phyloP scores from a whole-genome alignment of 2,888 invertebrate genomes.

The Cephus pulcher region DNA sequence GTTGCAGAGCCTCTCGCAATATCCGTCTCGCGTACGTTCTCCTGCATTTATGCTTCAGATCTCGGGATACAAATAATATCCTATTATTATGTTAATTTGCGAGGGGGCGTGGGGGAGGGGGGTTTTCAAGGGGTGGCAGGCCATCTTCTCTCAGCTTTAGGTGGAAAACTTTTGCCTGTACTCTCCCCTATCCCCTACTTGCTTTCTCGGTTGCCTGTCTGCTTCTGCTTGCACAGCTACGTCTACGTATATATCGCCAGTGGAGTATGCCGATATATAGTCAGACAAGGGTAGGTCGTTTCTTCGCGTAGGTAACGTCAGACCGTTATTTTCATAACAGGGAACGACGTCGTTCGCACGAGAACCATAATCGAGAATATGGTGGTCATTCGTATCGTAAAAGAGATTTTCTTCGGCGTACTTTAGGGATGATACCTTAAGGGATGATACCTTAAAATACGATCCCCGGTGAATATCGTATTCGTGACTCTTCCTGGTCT shows the following conservation, averaged over 20 bases:
- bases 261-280: background rate
- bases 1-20: conserved; percentile 26
- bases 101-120: background rate
- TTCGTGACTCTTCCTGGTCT: background rate
- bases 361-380: conserved; percentile 35
- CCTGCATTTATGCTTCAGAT: conserved; percentile 28
- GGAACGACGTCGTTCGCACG: conserved; percentile 36
- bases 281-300: background rate
- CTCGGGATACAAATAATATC: conserved; percentile 42
- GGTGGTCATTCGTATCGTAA: conserved; percentile 39
- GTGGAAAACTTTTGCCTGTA: background rate
- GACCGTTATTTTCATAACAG: conserved; percentile 45
- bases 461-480: background rate
- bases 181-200: background rate
- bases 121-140: background rate
- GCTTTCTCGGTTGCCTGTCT: background rate
- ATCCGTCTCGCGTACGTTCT: conserved; percentile 23
- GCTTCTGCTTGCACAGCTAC: background rate
- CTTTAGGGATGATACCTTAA: too few species aligned
- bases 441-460: background rate
- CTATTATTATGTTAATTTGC: conserved; percentile 42
- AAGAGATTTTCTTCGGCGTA: conserved; percentile 27
- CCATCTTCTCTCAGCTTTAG: background rate
- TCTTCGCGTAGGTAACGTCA: conserved; percentile 25
- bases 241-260: background rate